These are phyloP conservation scores for Echeneis naucrates DNA, from an alignment of 2,797 vertebrate genomes.

Conservation along the genomic window DNA sequence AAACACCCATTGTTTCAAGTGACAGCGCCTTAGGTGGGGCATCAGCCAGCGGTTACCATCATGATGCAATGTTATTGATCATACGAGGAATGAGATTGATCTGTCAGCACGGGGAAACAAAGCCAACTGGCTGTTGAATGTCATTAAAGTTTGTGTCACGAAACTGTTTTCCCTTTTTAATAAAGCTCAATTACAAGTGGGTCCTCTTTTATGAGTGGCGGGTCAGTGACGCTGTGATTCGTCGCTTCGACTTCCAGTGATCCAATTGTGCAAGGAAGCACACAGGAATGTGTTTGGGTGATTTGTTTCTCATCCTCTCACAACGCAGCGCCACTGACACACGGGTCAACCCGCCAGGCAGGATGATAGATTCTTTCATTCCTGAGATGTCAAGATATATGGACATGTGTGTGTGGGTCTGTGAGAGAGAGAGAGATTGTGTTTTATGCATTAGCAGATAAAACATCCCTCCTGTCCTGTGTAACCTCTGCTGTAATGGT, in stretches of 20 bases:
- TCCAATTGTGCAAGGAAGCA: slow-evolving; percentile 53
- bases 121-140: slow-evolving; percentile 23
- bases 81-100: slow-evolving; percentile 49
- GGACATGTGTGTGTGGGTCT: slow-evolving; percentile 43
- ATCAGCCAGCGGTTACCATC: slow-evolving; percentile 41
- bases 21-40: slow-evolving; percentile 31
- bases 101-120: background rate
- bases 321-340: slow-evolving; percentile 20
- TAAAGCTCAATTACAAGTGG: slow-evolving; percentile 61
- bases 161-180: slow-evolving; percentile 54
- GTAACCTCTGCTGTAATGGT: slow-evolving; percentile 80
- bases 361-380: slow-evolving; percentile 74
- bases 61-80: slow-evolving; percentile 59
- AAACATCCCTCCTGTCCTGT: slow-evolving; percentile 69
- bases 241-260: slow-evolving; percentile 33
- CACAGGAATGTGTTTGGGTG: slow-evolving; percentile 53
- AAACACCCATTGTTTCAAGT: slow-evolving; percentile 23
- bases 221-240: slow-evolving; percentile 9
- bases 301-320: slow-evolving; percentile 68
- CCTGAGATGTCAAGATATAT: slow-evolving; percentile 54
- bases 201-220: slow-evolving; percentile 12
- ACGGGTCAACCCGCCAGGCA: slow-evolving; percentile 50
- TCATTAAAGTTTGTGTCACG: slow-evolving; percentile 45
- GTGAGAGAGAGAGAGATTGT: slow-evolving; percentile 21
- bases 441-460: slow-evolving; percentile 70